These are phyloP conservation scores for Heterocephalus glaber DNA, from an alignment of 2,113 vertebrate species.

Conservation along the genomic window DNA sequence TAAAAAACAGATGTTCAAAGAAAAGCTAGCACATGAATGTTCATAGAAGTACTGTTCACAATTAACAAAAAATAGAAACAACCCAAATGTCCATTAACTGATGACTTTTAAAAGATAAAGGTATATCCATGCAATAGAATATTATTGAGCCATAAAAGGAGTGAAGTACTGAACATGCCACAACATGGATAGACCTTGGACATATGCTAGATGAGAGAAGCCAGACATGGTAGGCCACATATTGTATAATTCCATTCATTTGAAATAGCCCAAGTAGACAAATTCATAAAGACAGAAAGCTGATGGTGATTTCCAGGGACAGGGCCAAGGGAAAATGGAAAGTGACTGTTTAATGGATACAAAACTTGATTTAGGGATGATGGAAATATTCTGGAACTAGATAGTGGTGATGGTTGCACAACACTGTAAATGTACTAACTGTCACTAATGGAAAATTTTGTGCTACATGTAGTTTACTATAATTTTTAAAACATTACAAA, in stretches of 20 bases:
- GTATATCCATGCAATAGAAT: rapidly evolving
- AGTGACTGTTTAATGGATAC: neutral
- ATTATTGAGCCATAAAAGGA: neutral
- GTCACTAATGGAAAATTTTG: neutral
- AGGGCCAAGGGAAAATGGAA: too few species aligned
- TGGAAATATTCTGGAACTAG: neutral
- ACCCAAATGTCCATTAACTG: neutral
- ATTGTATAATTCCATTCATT: neutral
- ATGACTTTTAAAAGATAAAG: neutral
- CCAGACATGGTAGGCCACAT: neutral
- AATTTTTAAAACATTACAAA: neutral
- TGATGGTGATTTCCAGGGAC: neutral
- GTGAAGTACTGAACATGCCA: neutral
- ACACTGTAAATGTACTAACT: neutral
- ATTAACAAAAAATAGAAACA: neutral
- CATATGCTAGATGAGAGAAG: neutral
- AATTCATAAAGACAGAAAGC: neutral
- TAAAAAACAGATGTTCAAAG: neutral
- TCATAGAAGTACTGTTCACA: neutral
- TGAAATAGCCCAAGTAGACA: neutral
- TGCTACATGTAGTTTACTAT: neutral
- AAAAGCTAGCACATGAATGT: neutral
- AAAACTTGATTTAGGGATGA: neutral
- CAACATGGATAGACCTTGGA: neutral
- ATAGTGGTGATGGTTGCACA: neutral